Base-by-base conservation (phyloP, 2,888 invertebrate species). In the Notodonta ziczac region DNA sequence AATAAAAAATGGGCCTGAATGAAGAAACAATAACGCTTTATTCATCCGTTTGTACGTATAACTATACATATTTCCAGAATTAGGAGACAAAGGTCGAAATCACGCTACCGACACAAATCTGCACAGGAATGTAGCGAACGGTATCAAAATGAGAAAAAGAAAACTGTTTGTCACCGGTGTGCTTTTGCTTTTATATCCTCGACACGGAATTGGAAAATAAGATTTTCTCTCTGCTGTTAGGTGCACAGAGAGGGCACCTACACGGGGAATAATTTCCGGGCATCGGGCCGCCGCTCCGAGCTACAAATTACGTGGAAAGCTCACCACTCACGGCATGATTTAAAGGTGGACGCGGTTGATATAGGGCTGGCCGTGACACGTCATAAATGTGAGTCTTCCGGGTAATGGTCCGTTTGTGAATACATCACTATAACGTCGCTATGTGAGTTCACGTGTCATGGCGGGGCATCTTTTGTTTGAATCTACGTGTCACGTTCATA, bases 251-350 rank as follows among this genome's bases (percentile, higher is more conserved):
- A 72, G 76, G 74, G 70, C 40, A 56, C 72, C 74, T 78, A 78
- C 74, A 78, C 72, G 78, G 79, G 81, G 78, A 83, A 86, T 84
- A 87, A 89, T 87, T 85, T 85, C 85, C 85, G 83, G 84, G 66
- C 82, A 84, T 83, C 82, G 54, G 83, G 71, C 75, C 79, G 72
- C 75, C 63, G 72, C 78, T 72, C 67, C 69, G 59, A 74, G 67
- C 74, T 76, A 72, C 71, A 78, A 80, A 82, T 83, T 79, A 79
- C 73, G 72, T 70, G 69, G 76, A 75, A 80, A 79, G 75, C 71
- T 76, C 71, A 66, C 65, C 72, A 74, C 70, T 75, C 73, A 73
- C 63, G 65, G 60, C 24, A 56, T 65, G 55, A 61, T 65, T 67
- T 73, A 71, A 60, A 60, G 51, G 62, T 64, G 65, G 64, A 70